Base-by-base conservation (phyloP, 2,113 vertebrate species). In the Laterallus jamaicensis region DNA sequence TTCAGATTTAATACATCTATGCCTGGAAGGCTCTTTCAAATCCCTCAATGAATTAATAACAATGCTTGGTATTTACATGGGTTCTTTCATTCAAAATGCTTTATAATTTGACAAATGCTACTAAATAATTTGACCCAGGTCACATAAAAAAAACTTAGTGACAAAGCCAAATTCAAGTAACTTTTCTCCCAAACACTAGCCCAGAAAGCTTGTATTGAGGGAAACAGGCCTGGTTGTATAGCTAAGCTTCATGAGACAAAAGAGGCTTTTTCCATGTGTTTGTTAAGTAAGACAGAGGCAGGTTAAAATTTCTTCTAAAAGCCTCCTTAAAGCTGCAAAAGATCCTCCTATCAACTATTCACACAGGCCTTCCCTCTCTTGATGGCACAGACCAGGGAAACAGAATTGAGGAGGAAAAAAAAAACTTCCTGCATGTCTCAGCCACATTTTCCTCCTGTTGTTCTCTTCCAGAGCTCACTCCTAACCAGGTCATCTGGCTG, bases 41-140 rank as follows among this genome's bases (percentile, higher is more conserved):
- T 88, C 75, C 64, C 52, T 66, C 58, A 88, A n/a, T 82, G 63
- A 93, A 91, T 77, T 92, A 91, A 95, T 70, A 96, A 87, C 90
- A 95, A 93, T 55, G 28, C 80, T 78, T 54, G 85, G 54, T 50
- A 95, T 91, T 96, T 92, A 81, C 59, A 83, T 42, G 22, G 58
- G 40, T 85, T 37, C 92, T 90, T 96, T 91, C 25, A 88, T 73
- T 89, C 54, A 76, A 95, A 92, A 93, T 47, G 77, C 77, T 93
- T 96, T 90, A 73, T 92, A 93, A 95, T 94, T 95, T 94, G 88
- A 79, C 54, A 89, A 95, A 82, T 69, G 21, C 49, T 70, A 74
- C 70, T 80, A 67, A 63, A 69, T 39, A 79, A 92, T 59, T 83
- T 78, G 75, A 92, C 83, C n/a, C 35, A 82, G 85, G 62, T 86